These are phyloP conservation scores for Gambusia holbrooki DNA, from an alignment of 2,113 vertebrate genomes.

Conservation along the genomic window DNA sequence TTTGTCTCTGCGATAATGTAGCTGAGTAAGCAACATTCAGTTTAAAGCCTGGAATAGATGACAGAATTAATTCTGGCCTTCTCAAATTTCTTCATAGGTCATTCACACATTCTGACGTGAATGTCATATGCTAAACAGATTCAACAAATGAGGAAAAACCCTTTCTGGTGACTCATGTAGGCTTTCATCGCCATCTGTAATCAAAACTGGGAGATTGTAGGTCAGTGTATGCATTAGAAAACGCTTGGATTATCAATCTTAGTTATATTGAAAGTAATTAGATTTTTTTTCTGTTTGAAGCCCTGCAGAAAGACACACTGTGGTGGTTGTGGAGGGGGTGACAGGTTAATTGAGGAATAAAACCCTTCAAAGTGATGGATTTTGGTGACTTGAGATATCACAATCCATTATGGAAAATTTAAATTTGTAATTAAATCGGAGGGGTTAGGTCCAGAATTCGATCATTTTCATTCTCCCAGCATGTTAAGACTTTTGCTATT, in stretches of 20 bases:
- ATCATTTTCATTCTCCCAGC: conserved; percentile 76
- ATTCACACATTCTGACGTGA: conserved; percentile 6
- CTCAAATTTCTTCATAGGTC: not conserved
- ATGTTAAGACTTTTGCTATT: conserved; percentile 55
- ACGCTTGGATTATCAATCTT: conserved; percentile 77
- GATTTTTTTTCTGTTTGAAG: conserved; percentile 81
- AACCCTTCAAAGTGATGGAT: conserved; percentile 87
- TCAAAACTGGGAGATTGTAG: conserved; percentile 36
- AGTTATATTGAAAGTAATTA: conserved; percentile 83
- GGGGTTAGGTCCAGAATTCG: conserved; percentile 75
- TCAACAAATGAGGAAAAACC: not conserved
- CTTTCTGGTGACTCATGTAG: conserved; percentile 9
- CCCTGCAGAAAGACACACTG: conserved; percentile 74
- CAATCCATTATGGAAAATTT: conserved; percentile 84
- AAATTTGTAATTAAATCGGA: conserved; percentile 85
- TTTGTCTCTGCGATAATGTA: not conserved
- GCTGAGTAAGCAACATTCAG: not conserved
- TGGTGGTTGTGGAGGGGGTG: conserved; percentile 71
- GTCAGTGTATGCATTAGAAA: conserved; percentile 33
- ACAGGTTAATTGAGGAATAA: conserved; percentile 88
- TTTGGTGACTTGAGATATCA: conserved; percentile 86
- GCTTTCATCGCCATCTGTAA: conserved; percentile 14
- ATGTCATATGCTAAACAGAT: conserved; percentile 1
- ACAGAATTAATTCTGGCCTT: conserved; percentile 1
- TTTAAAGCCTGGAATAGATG: not conserved